Evolutionary conservation across 1,140 invertebrate species (phyloP).

Genomic region (Planococcus citri): DNA sequence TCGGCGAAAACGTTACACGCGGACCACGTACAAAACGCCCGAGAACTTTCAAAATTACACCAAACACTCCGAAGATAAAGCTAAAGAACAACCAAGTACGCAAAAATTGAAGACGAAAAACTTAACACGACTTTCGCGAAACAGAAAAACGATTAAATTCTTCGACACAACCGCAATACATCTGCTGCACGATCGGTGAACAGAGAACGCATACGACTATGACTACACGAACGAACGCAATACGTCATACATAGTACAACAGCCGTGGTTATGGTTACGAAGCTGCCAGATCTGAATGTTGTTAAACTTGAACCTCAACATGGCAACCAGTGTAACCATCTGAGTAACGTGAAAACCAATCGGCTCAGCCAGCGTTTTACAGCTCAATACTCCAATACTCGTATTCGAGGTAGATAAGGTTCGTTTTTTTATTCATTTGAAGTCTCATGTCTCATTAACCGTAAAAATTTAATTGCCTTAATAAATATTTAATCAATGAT

Average conservation of each 20-base stretch:
- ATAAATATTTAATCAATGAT: too few relatives aligned
- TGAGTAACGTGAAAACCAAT: not conserved
- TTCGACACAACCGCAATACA: not conserved
- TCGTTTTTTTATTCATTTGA: too few relatives aligned
- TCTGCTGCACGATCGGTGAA: not conserved
- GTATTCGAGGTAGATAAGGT: too few relatives aligned
- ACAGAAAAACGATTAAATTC: not conserved
- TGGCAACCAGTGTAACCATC: not conserved
- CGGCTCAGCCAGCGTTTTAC: too few relatives aligned
- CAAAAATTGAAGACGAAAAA: not conserved
- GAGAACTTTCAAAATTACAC: not conserved
- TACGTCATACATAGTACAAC: slow-evolving; percentile 14
- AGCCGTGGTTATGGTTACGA: slow-evolving; percentile 14
- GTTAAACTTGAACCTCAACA: slow-evolving; percentile 19
- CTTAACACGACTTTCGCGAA: not conserved
- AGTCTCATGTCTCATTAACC: too few relatives aligned
- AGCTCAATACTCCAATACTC: too few relatives aligned
- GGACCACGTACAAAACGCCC: too few relatives aligned
- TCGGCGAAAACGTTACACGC: not conserved
- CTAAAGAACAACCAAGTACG: not conserved
- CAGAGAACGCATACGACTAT: slow-evolving; percentile 15
- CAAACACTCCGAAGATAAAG: not conserved
- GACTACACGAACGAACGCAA: not conserved
- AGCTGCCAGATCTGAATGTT: slow-evolving; percentile 15
- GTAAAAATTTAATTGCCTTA: too few relatives aligned